Conservation (phyloP, 2,888 invertebrate genomes). For the Nomada fabriciana region DNA sequence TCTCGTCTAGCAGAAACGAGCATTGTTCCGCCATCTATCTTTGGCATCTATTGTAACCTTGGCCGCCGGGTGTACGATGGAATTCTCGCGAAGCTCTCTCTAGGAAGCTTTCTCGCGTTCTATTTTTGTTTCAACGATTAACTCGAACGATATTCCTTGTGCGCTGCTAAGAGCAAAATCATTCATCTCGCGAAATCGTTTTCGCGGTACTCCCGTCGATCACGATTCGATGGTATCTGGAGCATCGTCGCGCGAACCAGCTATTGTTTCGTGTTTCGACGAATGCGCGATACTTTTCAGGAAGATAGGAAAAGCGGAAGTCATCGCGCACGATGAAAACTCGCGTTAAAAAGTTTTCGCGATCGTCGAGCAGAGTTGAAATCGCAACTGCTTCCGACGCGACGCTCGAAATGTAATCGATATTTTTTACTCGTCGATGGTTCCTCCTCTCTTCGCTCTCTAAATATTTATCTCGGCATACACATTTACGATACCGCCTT, state of each 20-base stretch:
- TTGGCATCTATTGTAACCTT: background rate
- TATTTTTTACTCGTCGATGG: background rate
- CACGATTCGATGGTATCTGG: slow-evolving; percentile 10
- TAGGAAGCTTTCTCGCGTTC: background rate
- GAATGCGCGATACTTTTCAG: background rate
- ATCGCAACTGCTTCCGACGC: slow-evolving; percentile 6
- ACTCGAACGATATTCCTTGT: background rate
- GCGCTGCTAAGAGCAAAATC: too few relatives aligned
- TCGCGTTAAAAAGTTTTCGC: slow-evolving; percentile 21
- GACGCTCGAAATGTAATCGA: background rate
- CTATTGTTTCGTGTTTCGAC: slow-evolving; percentile 31
- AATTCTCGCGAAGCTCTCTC: background rate
- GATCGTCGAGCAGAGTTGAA: slow-evolving; percentile 2
- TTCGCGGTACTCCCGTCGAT: slow-evolving; percentile 1
- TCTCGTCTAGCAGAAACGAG: background rate
- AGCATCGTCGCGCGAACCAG: background rate
- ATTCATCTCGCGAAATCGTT: background rate
- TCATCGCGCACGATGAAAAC: slow-evolving; percentile 5
- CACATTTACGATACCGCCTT: too few relatives aligned
- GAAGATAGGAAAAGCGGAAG: slow-evolving; percentile 33
- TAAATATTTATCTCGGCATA: background rate
- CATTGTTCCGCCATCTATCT: slow-evolving; percentile 6
- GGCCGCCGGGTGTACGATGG: slow-evolving; percentile 2
- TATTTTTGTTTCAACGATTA: background rate
- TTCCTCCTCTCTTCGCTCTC: background rate